A percentile compares a stretch with the other conserved stretches of the same genome.
Conservation (phyloP, 2,797 vertebrate species). For the Tangara arthus region DNA sequence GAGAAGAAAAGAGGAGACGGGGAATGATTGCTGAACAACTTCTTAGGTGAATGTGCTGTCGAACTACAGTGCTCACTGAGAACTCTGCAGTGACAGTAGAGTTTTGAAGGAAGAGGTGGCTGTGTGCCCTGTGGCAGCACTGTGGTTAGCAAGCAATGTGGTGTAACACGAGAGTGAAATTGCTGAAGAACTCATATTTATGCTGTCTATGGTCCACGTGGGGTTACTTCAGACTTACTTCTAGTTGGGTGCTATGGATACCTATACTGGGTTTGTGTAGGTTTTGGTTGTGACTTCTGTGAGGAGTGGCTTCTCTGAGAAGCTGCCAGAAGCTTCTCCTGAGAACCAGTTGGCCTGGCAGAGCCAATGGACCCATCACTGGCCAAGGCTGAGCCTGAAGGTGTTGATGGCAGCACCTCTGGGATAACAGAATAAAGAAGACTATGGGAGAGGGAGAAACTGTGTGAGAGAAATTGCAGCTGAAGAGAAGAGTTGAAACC, state of each 20-base stretch:
- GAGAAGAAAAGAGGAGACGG: background rate
- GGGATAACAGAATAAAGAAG: background rate
- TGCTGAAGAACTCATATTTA: background rate
- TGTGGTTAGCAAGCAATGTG: background rate
- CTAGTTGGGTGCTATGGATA: background rate
- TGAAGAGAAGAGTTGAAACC: background rate
- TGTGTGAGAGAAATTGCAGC: background rate
- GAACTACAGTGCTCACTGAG: background rate
- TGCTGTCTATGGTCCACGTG: rapidly evolving
- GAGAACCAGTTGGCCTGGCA: background rate
- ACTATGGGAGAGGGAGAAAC: background rate
- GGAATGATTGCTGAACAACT: background rate
- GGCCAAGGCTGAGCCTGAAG: background rate
- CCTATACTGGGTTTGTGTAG: background rate
- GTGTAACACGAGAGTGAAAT: background rate
- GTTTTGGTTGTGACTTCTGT: background rate
- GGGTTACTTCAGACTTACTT: background rate
- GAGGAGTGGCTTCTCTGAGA: background rate
- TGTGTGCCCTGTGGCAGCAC: rapidly evolving
- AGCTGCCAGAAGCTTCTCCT: background rate
- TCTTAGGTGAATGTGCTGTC: background rate
- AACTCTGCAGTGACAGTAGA: background rate
- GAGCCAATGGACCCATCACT: background rate
- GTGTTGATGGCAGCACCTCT: rapidly evolving
- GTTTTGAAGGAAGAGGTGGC: background rate